Base-by-base conservation (phyloP, 2,888 invertebrate genomes). In the Mechanitis messenoides region DNA sequence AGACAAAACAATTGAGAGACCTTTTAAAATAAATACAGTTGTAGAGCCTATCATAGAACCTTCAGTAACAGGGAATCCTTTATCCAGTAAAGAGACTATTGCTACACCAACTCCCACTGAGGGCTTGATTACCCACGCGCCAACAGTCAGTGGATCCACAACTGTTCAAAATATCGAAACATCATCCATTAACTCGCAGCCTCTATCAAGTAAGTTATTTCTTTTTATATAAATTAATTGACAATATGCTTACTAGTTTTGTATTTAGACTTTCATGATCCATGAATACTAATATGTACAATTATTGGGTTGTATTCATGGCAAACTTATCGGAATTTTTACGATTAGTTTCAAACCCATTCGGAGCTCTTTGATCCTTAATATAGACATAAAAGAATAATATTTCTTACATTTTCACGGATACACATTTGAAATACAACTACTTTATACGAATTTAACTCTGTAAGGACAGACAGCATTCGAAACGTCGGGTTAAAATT, bases 91-190 rank as follows among this genome's bases (percentile, higher is more conserved):
- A 53, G 57, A 57, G 3, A 57, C 67, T 2, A 73, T 77, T 62
- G 82, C 74, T 72, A 47, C 66, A 28, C 78, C 88, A 0, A 86
- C 87, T n/a, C 87, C 89, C 0, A 87, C 85, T 2, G 83, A 84
- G 20, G 87, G 85, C 0, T 62, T 88, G 3, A 68, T 79, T 2
- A 72, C 72, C 45, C 75, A 80, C 46, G 74, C 74, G 0, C 78
- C 83, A 2, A 65, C 72, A 0, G 55, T 71, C n/a, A 74, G 68
- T 60, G 76, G 71, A 56, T 53, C 76, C 0, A 64, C 72, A 3
- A 73, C 55, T 55, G 47, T 68, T 3, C 68, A 71, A 31, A 69
- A 69, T 3, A 78, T 85, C 7, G 79, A 82, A 56, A 77, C 83
- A 0, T 78, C 87, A 0, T 81, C 87, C 0, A 86, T 87, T 3